These are phyloP conservation scores for Platynereis dumerilii DNA, from an alignment of 2,888 invertebrate species.

Conservation along the genomic window DNA sequence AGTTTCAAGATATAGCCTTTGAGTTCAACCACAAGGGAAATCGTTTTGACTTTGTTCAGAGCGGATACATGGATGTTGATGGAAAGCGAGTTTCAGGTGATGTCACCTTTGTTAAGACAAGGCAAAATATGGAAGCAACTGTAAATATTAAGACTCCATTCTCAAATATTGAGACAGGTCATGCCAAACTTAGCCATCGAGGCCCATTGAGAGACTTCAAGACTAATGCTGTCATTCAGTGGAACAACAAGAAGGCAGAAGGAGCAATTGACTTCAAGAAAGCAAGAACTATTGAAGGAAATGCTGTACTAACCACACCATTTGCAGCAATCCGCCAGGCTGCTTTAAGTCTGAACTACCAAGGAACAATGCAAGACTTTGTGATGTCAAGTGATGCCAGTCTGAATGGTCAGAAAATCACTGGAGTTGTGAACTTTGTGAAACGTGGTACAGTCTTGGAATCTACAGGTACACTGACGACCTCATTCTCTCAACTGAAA, in stretches of 20 bases:
- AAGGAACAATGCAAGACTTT: conserved; percentile 27
- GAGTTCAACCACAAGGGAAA: conserved; percentile 9
- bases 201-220: background rate
- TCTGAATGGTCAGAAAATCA: background rate
- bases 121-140: background rate
- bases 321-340: background rate
- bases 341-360: conserved; percentile 11
- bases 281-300: background rate
- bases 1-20: conserved; percentile 9
- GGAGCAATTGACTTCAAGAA: background rate
- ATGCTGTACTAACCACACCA: conserved; percentile 6
- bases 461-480: too few species aligned
- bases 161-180: background rate
- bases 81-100: background rate
- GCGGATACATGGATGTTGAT: background rate
- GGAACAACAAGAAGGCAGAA: background rate
- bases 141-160: background rate
- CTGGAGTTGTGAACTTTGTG: background rate
- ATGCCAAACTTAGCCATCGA: background rate
- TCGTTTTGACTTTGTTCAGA: conserved; percentile 3
- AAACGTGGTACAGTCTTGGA: background rate
- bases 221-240: background rate
- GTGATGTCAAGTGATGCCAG: background rate
- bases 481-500: background rate
- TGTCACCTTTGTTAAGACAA: background rate